Conservation (phyloP, 2,888 invertebrate genomes). For the Drosophila mulleri region DNA sequence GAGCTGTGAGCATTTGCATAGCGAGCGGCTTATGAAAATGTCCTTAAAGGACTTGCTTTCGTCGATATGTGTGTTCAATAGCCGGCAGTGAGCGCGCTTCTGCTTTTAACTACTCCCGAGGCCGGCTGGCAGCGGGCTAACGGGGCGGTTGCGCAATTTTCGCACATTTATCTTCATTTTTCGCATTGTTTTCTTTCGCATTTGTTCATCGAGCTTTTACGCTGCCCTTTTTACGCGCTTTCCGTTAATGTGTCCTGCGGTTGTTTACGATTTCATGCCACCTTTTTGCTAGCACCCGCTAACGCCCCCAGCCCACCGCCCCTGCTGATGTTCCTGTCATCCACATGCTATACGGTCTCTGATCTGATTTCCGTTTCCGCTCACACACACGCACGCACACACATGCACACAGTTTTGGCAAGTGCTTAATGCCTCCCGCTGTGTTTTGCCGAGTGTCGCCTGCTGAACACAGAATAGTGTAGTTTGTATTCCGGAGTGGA, state of each 20-base stretch:
- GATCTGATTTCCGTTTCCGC: constrained; percentile 61
- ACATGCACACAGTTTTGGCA: not conserved
- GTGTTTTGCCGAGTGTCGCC: constrained; percentile 47
- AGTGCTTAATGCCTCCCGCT: constrained; percentile 56
- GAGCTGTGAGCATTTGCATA: constrained; percentile 24
- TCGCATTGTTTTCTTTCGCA: constrained; percentile 50
- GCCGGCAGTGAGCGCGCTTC: not conserved
- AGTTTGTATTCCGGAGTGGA: constrained; percentile 34
- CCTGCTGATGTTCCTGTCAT: not conserved
- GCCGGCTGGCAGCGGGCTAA: not conserved
- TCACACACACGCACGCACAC: constrained; percentile 31
- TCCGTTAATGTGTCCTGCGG: constrained; percentile 47
- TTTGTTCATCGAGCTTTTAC: constrained; percentile 22
- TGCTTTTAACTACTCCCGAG: constrained; percentile 22
- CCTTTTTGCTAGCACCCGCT: constrained; percentile 25
- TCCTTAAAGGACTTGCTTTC: not conserved
- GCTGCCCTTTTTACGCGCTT: constrained; percentile 41
- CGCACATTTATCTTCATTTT: constrained; percentile 77
- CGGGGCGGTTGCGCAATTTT: constrained; percentile 57
- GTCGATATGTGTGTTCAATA: constrained; percentile 1
- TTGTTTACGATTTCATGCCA: constrained; percentile 44
- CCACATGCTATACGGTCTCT: constrained; percentile 16
- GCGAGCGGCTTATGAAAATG: constrained; percentile 36
- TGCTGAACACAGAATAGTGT: constrained; percentile 49
- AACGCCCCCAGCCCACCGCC: not conserved